These are phyloP conservation scores for Tetragonula carbonaria DNA, from an alignment of 2,888 invertebrate species.

Conservation along the genomic window DNA sequence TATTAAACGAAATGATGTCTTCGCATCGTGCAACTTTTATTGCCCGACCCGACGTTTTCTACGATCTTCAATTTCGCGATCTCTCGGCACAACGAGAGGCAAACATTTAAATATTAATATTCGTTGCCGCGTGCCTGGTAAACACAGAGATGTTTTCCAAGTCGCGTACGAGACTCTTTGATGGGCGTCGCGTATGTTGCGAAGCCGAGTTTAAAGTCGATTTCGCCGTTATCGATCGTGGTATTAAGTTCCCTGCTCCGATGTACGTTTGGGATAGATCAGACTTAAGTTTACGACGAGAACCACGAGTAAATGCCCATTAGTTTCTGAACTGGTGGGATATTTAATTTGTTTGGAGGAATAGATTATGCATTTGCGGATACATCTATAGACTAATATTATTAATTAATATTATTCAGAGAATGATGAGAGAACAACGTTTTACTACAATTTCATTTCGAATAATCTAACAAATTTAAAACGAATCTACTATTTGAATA, in stretches of 20 bases:
- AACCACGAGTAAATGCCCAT: neutral
- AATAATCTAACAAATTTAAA: too few species aligned
- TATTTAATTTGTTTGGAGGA: neutral
- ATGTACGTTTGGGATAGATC: neutral
- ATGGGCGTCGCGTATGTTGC: neutral
- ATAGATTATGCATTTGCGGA: too few species aligned
- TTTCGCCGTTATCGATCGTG: conserved; percentile 3
- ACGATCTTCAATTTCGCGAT: neutral
- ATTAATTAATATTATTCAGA: too few species aligned
- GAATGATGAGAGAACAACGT: too few species aligned
- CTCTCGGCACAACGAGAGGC: neutral
- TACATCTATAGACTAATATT: too few species aligned
- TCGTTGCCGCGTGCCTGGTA: neutral
- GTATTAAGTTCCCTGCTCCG: conserved; percentile 27
- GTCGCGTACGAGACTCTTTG: conserved; percentile 5
- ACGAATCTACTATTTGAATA: too few species aligned
- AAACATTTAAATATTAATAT: conserved; percentile 40
- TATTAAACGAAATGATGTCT: neutral
- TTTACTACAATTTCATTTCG: too few species aligned
- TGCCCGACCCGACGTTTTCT: neutral
- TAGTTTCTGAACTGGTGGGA: neutral
- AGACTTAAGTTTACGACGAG: neutral
- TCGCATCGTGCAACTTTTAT: conserved; percentile 26
- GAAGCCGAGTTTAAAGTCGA: conserved; percentile 23
- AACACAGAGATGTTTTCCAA: conserved; percentile 29